Conservation (phyloP, 2,113 vertebrate species). For the Cathartes aura region DNA sequence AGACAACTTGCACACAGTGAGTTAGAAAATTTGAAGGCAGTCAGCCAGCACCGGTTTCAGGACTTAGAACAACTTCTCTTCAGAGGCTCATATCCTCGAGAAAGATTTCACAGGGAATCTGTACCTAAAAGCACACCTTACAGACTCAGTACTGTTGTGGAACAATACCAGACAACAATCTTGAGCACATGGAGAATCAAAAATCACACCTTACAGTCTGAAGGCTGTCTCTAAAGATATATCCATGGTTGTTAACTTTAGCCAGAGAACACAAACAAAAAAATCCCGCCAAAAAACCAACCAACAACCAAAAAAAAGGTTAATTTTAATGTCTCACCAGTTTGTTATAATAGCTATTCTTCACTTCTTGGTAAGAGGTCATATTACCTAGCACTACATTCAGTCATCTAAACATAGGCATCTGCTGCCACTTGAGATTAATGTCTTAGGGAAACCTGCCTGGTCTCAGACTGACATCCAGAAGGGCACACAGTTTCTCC, state of each 20-base stretch:
- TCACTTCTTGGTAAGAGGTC: conserved; percentile 10
- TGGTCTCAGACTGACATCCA: not conserved
- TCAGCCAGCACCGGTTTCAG: not conserved
- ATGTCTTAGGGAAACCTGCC: conserved; percentile 7
- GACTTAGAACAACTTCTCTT: not conserved
- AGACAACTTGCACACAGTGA: not conserved
- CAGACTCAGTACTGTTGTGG: not conserved
- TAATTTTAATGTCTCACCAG: not conserved
- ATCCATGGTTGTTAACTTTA: not conserved
- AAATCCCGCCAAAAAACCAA: not conserved
- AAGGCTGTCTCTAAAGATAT: not conserved
- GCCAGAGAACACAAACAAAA: not conserved
- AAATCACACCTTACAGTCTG: not conserved
- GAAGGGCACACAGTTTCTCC: not conserved
- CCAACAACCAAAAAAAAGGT: not conserved
- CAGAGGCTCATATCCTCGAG: not conserved
- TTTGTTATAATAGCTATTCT: conserved; percentile 24
- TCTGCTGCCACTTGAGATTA: conserved; percentile 5
- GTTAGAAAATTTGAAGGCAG: not conserved
- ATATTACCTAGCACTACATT: not conserved
- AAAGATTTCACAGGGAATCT: not conserved
- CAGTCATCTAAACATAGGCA: conserved; percentile 50
- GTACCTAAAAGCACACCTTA: not conserved
- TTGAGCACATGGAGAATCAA: not conserved
- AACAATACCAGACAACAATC: not conserved